Evolutionary conservation across 2,797 vertebrate species (phyloP).

Genomic region (Cygnus olor): DNA sequence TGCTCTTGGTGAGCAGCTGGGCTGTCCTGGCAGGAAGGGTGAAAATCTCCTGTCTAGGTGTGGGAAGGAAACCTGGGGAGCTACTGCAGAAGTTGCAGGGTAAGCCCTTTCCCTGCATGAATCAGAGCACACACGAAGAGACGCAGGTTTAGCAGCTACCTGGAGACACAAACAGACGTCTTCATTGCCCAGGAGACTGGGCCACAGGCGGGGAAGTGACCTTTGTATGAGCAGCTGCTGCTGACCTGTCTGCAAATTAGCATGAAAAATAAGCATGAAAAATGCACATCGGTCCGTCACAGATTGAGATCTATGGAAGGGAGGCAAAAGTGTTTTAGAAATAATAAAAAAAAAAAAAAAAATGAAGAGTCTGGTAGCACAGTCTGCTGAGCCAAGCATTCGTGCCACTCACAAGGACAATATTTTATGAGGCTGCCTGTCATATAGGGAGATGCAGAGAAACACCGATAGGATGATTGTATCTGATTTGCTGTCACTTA

Average conservation of each 20-base stretch:
- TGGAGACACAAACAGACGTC: not conserved
- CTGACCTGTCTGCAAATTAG: constrained; percentile 3
- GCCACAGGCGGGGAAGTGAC: not conserved
- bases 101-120: constrained; percentile 54
- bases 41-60: not conserved
- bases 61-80: constrained; percentile 54
- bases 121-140: not conserved
- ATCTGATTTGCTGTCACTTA: constrained; percentile 42
- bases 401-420: not conserved
- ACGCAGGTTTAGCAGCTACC: constrained; percentile 4
- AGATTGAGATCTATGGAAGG: not conserved
- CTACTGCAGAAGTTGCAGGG: constrained; percentile 56
- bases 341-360: not conserved
- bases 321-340: constrained; percentile 6
- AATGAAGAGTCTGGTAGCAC: not conserved
- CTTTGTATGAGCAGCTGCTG: not conserved
- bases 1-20: not conserved
- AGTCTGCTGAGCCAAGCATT: not conserved
- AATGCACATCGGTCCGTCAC: not conserved
- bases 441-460: not conserved
- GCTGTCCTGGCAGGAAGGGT: constrained; percentile 26
- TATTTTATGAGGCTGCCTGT: not conserved
- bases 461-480: not conserved
- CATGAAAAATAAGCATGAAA: not conserved
- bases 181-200: not conserved